A percentile compares a stretch with the other conserved stretches of the same genome.
Conservation (phyloP, 2,888 invertebrate genomes). For the Salticus scenicus region DNA sequence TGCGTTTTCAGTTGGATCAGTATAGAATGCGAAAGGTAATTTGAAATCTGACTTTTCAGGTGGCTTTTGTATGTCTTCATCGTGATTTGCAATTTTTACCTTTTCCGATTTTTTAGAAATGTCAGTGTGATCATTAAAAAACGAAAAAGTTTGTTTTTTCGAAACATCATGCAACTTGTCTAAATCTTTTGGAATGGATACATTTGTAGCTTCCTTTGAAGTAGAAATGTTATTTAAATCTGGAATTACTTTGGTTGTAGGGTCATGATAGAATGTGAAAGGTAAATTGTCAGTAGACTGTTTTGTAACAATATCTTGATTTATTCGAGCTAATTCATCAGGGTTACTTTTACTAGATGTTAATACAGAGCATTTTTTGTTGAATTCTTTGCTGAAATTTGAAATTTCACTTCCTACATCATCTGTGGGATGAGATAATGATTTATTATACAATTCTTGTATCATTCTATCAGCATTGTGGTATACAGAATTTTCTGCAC, state of each 20-base stretch:
- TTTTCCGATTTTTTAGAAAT: not conserved
- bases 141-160: not conserved
- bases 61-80: not conserved
- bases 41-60: not conserved
- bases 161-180: too few species aligned
- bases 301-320: not conserved
- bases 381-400: not conserved
- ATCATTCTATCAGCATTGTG: conserved; percentile 27
- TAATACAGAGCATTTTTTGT: not conserved
- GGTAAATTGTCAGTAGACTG: not conserved
- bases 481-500: not conserved
- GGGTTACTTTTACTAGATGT: not conserved
- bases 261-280: not conserved
- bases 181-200: too few species aligned
- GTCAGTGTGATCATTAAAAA: not conserved
- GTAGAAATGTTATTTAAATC: too few species aligned
- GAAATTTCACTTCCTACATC: not conserved
- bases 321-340: not conserved
- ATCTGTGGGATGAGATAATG: not conserved
- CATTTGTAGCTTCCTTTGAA: too few species aligned
- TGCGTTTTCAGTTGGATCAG: not conserved
- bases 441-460: conserved; percentile 41
- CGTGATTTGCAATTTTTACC: not conserved
- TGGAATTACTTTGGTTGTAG: too few species aligned
- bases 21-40: not conserved